Evolutionary conservation across 2,797 vertebrate species (phyloP), one percentile per base, ranked within the genome.

Genomic region (Chrysocyon brachyurus): DNA sequence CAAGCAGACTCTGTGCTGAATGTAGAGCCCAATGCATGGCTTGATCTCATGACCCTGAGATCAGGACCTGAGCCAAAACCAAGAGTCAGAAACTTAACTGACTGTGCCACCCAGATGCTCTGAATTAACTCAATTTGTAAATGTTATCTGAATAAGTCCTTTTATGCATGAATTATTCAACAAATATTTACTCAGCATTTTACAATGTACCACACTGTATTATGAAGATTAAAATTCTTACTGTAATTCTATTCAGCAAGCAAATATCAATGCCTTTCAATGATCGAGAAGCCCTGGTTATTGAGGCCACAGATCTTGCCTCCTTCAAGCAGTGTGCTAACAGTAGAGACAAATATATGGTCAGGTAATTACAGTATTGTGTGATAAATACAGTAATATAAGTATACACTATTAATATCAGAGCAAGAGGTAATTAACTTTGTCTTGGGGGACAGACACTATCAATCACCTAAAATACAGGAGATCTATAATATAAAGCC

Each of bases 71-170:
- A 66, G 31, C 31, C 1, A 2, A 66, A 46, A 46, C 7, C 40
- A 46, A 46, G 40, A 66, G 64, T 31, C 64, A n/a, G 64, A 15
- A 0, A 1, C 64, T 66, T 66, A 66, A n/a, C 31, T 15, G 0
- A 33, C 16, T 68, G 8, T 33, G 17, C 66, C n/a, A 33, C 66
- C 66, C n/a, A 68, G n/a, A 10, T 15, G n/a, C 9, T n/a, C 4
- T 17, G 6, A 68, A 68, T 33, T 83, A 81, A 93, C 19, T 77
- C 52, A 75, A 86, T 70, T 96, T 97, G 66, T 95, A 91, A 97
- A 91, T 33, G 83, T 8, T 26, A 78, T 46, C 33, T 59, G 54
- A 95, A 91, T 33, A 94, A 94, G 61, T 6, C 33, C 57, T 78
- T 96, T 77, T 82, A 73, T 57, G 94, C 31, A 54, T 52, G 5